Percentiles rank a stretch among this genome's conserved stretches.
These are phyloP conservation scores for Alsophila aescularia DNA, from an alignment of 2,888 invertebrate genomes.

Conservation along the genomic window DNA sequence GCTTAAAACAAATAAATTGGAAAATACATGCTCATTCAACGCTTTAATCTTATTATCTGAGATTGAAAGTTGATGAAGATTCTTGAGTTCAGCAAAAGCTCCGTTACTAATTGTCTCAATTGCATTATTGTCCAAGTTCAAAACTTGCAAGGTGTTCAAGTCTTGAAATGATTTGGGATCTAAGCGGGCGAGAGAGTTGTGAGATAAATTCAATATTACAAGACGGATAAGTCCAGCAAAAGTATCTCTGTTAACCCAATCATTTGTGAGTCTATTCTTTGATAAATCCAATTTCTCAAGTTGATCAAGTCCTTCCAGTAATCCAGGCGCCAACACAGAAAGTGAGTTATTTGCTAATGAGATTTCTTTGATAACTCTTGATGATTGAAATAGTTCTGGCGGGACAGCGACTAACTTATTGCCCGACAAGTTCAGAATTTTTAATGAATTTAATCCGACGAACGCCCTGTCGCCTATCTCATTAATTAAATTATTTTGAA, in stretches of 20 bases:
- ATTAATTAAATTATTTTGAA: conserved; percentile 91
- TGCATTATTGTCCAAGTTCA: conserved; percentile 89
- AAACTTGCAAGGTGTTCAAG: conserved; percentile 89
- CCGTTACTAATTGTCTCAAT: conserved; percentile 89
- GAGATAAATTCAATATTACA: conserved; percentile 89
- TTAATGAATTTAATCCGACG: conserved; percentile 87
- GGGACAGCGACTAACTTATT: conserved; percentile 92
- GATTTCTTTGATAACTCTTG: conserved; percentile 88
- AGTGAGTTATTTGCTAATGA: conserved; percentile 92
- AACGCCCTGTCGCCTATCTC: conserved; percentile 90
- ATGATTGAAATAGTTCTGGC: conserved; percentile 90
- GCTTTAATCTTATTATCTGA: conserved; percentile 88
- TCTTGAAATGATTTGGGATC: conserved; percentile 90
- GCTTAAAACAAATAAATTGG: conserved; percentile 89
- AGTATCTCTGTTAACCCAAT: conserved; percentile 90
- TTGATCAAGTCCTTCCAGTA: conserved; percentile 89
- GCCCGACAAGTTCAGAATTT: conserved; percentile 90
- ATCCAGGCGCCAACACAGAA: conserved; percentile 89
- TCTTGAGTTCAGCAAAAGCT: conserved; percentile 89
- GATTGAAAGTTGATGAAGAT: conserved; percentile 89
- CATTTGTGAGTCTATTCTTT: conserved; percentile 88
- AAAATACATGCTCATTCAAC: conserved; percentile 88
- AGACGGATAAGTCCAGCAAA: conserved; percentile 90
- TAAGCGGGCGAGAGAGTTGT: conserved; percentile 88
- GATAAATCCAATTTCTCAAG: conserved; percentile 90